These are phyloP conservation scores for Phylloscopus whistleri DNA, from an alignment of 2,113 vertebrate species.

Conservation along the genomic window DNA sequence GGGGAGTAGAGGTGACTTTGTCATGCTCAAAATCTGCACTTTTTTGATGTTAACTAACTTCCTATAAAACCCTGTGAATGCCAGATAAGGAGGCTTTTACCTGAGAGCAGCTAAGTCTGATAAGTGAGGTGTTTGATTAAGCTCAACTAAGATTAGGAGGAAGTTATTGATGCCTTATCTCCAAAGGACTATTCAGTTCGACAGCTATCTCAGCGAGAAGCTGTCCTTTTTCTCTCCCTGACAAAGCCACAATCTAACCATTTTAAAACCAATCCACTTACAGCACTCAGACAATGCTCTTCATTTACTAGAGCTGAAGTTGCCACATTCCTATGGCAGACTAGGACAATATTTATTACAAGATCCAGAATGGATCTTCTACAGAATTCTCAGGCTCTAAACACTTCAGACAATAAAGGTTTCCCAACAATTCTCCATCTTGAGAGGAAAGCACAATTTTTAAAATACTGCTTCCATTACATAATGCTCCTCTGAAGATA, in stretches of 20 bases:
- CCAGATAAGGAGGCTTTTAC: slow-evolving; percentile 49
- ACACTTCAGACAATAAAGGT: neutral
- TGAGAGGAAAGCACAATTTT: neutral
- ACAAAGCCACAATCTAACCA: slow-evolving; percentile 30
- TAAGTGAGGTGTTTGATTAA: slow-evolving; percentile 54
- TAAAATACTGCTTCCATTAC: neutral
- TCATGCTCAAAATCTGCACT: slow-evolving; percentile 5
- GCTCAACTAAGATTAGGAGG: slow-evolving; percentile 43
- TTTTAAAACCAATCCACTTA: slow-evolving; percentile 22
- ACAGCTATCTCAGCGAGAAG: slow-evolving; percentile 37
- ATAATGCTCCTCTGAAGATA: neutral
- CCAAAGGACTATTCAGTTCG: slow-evolving; percentile 1
- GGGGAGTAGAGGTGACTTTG: slow-evolving; percentile 34
- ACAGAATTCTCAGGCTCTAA: neutral
- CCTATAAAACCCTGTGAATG: slow-evolving; percentile 35
- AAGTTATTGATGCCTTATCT: slow-evolving; percentile 60
- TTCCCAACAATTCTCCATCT: neutral
- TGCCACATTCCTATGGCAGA: neutral
- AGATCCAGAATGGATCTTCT: neutral
- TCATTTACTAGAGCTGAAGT: neutral
- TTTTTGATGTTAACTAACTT: slow-evolving; percentile 63
- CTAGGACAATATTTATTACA: neutral
- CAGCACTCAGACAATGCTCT: slow-evolving; percentile 4
- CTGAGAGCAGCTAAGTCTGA: slow-evolving; percentile 36
- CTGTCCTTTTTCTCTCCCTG: neutral